Evolutionary conservation across 2,888 invertebrate genomes (phyloP), one percentile per base, ranked within the genome.

Genomic region (Urechis unicinctus): DNA sequence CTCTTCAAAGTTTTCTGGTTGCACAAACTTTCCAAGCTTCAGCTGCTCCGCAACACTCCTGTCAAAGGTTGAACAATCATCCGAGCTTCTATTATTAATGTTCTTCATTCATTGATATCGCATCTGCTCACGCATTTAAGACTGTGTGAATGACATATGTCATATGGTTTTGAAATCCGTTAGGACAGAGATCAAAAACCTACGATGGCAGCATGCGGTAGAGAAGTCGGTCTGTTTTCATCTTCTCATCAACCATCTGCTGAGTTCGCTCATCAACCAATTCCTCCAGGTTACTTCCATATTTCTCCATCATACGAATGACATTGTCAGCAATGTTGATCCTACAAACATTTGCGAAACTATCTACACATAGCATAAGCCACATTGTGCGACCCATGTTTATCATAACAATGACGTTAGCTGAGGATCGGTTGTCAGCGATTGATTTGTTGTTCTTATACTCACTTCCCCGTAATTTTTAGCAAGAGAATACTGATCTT

Each of bases 151-250:
- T n/a, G n/a, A n/a, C n/a, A n/a, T n/a, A n/a, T n/a, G n/a, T n/a
- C n/a, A n/a, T n/a, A n/a, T n/a, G n/a, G n/a, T n/a, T n/a, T n/a
- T n/a, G n/a, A n/a, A n/a, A n/a, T n/a, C n/a, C n/a, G n/a, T n/a
- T n/a, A n/a, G n/a, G 24, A 48, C 13, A 17, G 13, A 22, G 13
- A 9, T n/a, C n/a, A n/a, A n/a, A n/a, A 22, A 61, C 58, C 21
- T 60, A 74, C 75, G 69, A 67, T 3, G 75, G 75, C 29, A 75
- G 58, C 70, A 75, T 71, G 42, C 70, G 64, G 57, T 69, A 75
- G 3, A 74, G 65, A 2, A 75, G 64, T 28, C 61, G 60, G 53
- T 75, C 75, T 1, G 73, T 75, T 54, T 72, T 74, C 62, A 68
- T 70, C 59, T 75, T 74, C 60, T 75, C 74, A 44, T 66, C 68